Conservation (phyloP, 1,140 invertebrate genomes). For the Papilio polyxenes region DNA sequence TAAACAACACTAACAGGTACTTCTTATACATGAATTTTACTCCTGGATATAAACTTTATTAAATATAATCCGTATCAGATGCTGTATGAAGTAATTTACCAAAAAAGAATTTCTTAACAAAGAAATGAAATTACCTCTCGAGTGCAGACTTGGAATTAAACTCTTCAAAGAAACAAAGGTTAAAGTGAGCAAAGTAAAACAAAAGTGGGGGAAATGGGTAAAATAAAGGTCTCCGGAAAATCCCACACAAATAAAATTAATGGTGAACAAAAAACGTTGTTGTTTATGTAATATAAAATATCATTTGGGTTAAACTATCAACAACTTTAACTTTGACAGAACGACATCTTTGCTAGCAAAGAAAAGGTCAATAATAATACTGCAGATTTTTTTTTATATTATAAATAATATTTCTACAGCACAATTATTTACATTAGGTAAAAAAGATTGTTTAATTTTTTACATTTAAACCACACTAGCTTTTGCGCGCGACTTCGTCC, state of each 20-base stretch:
- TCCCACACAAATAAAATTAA: background rate
- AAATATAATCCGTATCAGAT: too few species aligned
- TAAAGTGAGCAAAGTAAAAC: conserved; percentile 10
- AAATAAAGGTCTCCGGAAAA: conserved; percentile 1
- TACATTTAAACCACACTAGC: too few species aligned
- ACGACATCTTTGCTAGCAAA: background rate
- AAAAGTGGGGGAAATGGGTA: background rate
- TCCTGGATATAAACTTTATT: too few species aligned
- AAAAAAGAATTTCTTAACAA: background rate
- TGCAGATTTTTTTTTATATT: too few species aligned
- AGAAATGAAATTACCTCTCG: background rate
- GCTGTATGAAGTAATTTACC: background rate
- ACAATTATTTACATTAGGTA: too few species aligned
- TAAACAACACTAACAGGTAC: too few species aligned
- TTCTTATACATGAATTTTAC: too few species aligned
- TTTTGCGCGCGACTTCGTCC: too few species aligned
- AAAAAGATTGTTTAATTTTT: too few species aligned
- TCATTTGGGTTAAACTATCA: background rate
- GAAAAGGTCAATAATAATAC: background rate
- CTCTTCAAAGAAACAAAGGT: conserved; percentile 14
- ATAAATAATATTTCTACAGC: too few species aligned
- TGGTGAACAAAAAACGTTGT: background rate
- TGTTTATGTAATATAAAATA: background rate
- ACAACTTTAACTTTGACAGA: background rate
- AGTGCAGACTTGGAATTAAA: background rate